Evolutionary conservation across 2,113 vertebrate genomes (phyloP).

Genomic region (Hylia prasina): DNA sequence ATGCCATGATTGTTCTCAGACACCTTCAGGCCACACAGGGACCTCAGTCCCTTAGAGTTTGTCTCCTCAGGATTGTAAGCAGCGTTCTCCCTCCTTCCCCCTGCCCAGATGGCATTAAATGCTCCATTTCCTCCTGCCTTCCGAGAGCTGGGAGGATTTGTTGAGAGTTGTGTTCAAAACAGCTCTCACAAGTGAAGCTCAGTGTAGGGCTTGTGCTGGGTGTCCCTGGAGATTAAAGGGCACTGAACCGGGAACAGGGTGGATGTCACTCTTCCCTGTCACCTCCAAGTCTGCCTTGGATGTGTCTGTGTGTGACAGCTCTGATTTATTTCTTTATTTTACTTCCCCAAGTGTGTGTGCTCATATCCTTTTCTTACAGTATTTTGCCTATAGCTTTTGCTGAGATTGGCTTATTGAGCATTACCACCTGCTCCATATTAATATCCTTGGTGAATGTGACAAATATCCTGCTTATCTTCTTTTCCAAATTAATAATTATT

Average conservation of each 20-base stretch:
- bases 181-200: background rate
- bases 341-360: background rate
- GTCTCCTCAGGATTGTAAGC: background rate
- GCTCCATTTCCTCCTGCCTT: background rate
- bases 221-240: background rate
- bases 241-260: background rate
- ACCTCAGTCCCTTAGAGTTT: background rate
- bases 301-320: background rate
- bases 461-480: conserved; percentile 1
- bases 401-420: background rate
- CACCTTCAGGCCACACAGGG: background rate
- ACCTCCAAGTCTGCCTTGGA: background rate
- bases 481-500: background rate
- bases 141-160: background rate
- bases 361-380: background rate
- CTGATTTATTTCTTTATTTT: background rate
- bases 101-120: background rate
- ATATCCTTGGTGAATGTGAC: background rate
- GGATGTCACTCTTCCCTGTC: background rate
- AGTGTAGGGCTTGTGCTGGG: background rate
- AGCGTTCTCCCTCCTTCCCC: background rate
- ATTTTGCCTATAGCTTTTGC: background rate
- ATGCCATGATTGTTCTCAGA: fast-evolving
- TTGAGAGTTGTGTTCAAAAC: background rate
- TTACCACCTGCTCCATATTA: background rate